These are phyloP conservation scores for Microdon myrmicae DNA, from an alignment of 2,888 invertebrate genomes.

Conservation along the genomic window DNA sequence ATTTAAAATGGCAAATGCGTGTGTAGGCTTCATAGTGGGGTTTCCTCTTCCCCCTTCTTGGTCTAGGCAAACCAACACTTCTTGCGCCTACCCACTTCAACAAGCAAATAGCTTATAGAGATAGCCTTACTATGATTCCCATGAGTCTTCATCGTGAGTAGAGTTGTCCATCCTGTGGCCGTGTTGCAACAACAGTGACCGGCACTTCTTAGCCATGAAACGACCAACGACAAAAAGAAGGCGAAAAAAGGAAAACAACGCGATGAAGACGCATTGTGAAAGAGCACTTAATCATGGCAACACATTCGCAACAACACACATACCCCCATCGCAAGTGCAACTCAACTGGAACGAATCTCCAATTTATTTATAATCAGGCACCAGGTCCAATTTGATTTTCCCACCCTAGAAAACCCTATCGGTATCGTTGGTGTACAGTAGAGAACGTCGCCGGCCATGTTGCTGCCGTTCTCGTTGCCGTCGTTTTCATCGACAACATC, in stretches of 20 bases:
- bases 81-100: too few species aligned
- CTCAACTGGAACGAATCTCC: conserved; percentile 44
- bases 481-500: conserved; percentile 16
- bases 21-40: too few species aligned
- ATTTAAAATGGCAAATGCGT: conserved; percentile 37
- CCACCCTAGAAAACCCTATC: conserved; percentile 45
- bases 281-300: conserved; percentile 45
- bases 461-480: conserved; percentile 23
- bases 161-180: conserved; percentile 43
- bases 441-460: too few species aligned
- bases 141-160: conserved; percentile 24
- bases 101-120: too few species aligned
- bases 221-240: conserved; percentile 1
- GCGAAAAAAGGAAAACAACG: neutral
- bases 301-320: conserved; percentile 19
- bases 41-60: too few species aligned
- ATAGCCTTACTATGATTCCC: conserved; percentile 40
- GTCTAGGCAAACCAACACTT: too few species aligned
- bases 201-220: too few species aligned
- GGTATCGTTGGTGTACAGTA: too few species aligned
- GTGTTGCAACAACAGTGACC: conserved; percentile 10
- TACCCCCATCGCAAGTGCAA: conserved; percentile 13
- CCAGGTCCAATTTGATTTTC: conserved; percentile 44
- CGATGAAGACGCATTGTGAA: conserved; percentile 38
- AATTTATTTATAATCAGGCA: conserved; percentile 46